Evolutionary conservation across 2,113 vertebrate species (phyloP), one percentile per base, ranked within the genome.

Genomic region (Chaenogobius annularis): DNA sequence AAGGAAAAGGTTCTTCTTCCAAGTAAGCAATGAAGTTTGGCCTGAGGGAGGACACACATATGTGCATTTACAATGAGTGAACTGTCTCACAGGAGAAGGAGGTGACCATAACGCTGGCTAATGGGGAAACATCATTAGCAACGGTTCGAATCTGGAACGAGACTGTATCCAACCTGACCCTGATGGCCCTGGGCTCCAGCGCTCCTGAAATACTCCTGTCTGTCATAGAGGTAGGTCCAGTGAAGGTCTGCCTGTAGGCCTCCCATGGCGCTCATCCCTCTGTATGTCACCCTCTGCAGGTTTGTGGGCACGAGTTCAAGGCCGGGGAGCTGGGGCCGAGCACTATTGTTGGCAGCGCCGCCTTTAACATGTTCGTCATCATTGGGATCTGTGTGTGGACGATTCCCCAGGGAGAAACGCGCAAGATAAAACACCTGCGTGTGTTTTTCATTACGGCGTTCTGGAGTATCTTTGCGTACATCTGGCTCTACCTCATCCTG

Each of bases 321-420:
- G 95, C 96, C 0, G 97, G 97, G 0, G 94, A 98, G 50, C 40
- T 99, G 26, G 97, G 97, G 0, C 97, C 97, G 0, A 94, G 95
- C 37, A 98, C 97, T 87, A 98, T 99, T 14, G 97, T 98, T 0
- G 97, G 97, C 82, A 98, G 96, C 0, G 97, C 97, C 0, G 97
- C 97, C 82, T 98, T 99, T 92, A 98, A 99, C 92, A 98, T 99
- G 97, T 99, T 99, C 2, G 96, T 98, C 84, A 98, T 98, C 85
- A 93, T 99, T 0, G 96, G 93, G 0, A 88, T 98, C n/a, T 98
- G 97, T 10, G 92, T 98, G 40, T 98, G 96, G 61, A 94, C 94
- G 73, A 95, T 99, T 85, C 97, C 97, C 0, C 89, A 92, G 0
- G 95, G 95, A 0, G 94, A 98, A 87, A 87, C 92, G 62, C 94